These are phyloP conservation scores for Archaeoteleia sp. DNA, from an alignment of 2,888 invertebrate genomes.

Conservation along the genomic window DNA sequence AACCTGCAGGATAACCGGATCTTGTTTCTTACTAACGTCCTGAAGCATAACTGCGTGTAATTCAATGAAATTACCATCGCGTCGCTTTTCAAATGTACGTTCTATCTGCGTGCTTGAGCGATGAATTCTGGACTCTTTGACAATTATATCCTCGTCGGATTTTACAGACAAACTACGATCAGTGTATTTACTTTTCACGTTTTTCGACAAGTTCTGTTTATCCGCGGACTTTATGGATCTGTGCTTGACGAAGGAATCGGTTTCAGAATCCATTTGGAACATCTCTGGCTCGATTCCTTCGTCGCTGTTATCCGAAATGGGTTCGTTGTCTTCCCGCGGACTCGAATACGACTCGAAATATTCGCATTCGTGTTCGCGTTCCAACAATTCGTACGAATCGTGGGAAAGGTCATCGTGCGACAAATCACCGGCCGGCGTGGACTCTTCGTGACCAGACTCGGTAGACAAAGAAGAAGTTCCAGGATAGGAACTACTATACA, in stretches of 20 bases:
- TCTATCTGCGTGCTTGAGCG: slow-evolving; percentile 69
- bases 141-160: slow-evolving; percentile 58
- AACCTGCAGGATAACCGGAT: slow-evolving; percentile 69
- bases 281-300: slow-evolving; percentile 82
- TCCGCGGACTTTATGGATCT: slow-evolving; percentile 65
- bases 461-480: slow-evolving; percentile 83
- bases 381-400: slow-evolving; percentile 90
- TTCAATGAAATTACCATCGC: slow-evolving; percentile 64
- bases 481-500: slow-evolving; percentile 91
- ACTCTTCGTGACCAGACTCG: slow-evolving; percentile 79
- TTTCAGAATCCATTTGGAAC: slow-evolving; percentile 81
- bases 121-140: slow-evolving; percentile 69
- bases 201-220: slow-evolving; percentile 66
- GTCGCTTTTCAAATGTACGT: slow-evolving; percentile 65
- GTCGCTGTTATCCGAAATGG: slow-evolving; percentile 69
- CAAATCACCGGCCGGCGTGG: slow-evolving; percentile 80
- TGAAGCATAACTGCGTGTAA: slow-evolving; percentile 57
- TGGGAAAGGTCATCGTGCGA: slow-evolving; percentile 92
- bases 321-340: slow-evolving; percentile 67
- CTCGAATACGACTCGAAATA: slow-evolving; percentile 72
- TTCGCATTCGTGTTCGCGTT: slow-evolving; percentile 77
- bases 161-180: slow-evolving; percentile 66
- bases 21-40: slow-evolving; percentile 63
- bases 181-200: slow-evolving; percentile 58
- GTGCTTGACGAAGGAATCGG: slow-evolving; percentile 72